These are phyloP conservation scores for Columba janthina DNA, from an alignment of 2,113 vertebrate genomes.

Conservation along the genomic window DNA sequence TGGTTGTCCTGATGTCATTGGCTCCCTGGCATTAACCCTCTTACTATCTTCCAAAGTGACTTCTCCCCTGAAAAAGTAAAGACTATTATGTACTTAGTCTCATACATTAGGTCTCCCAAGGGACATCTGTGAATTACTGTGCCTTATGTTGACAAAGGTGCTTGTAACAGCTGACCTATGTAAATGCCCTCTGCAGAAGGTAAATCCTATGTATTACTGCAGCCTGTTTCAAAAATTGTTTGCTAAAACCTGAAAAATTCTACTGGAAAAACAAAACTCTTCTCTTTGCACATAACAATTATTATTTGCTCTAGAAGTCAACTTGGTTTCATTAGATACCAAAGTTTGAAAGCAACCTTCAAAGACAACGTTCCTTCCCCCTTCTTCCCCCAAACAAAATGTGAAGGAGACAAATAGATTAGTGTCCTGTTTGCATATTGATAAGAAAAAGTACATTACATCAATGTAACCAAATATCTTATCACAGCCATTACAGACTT, in stretches of 20 bases:
- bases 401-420: constrained; percentile 57
- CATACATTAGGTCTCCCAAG: not conserved
- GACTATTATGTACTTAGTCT: not conserved
- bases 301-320: not conserved
- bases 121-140: not conserved
- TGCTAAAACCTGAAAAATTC: not conserved
- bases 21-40: not conserved
- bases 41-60: not conserved
- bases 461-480: constrained; percentile 46
- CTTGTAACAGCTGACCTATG: not conserved
- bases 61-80: not conserved
- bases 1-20: not conserved
- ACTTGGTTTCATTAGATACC: not conserved
- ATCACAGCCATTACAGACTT: constrained; percentile 21
- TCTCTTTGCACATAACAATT: not conserved
- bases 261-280: not conserved
- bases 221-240: not conserved
- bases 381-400: constrained; percentile 39
- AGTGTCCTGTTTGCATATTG: constrained; percentile 44
- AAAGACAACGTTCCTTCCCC: constrained; percentile 14
- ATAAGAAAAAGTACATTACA: constrained; percentile 54
- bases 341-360: constrained; percentile 41
- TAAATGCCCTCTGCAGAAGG: not conserved
- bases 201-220: not conserved
- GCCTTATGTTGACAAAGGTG: not conserved